Conservation (phyloP, 2,888 invertebrate species). For the Opisthograptis luteolata region DNA sequence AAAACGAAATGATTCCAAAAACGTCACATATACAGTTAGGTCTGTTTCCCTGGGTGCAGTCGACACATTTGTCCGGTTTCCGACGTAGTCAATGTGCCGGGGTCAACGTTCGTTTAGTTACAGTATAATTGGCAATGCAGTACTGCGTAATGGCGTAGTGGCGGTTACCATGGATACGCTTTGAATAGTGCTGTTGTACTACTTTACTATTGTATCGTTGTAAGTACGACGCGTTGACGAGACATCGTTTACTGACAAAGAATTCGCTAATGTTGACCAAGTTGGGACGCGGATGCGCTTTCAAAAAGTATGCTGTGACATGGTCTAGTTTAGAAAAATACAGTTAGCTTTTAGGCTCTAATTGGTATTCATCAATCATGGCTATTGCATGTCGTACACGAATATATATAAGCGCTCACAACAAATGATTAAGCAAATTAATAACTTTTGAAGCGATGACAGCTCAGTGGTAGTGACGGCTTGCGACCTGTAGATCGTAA, state of each 20-base stretch:
- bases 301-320: not conserved
- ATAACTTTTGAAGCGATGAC: no score
- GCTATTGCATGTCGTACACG: no score
- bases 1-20: no score
- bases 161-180: constrained; percentile 12
- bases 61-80: not conserved
- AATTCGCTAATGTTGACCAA: constrained; percentile 2
- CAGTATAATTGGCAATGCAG: constrained; percentile 22
- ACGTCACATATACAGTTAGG: not conserved
- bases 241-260: not conserved
- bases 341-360: constrained; percentile 4
- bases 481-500: no score
- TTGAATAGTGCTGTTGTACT: not conserved
- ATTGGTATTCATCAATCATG: constrained; percentile 8
- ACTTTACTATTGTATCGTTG: not conserved
- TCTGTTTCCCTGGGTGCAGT: not conserved
- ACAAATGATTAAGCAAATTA: no score
- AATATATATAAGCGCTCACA: no score
- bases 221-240: not conserved
- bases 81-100: not conserved
- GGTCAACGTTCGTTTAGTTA: constrained; percentile 10
- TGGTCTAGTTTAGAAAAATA: constrained; percentile 3
- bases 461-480: no score
- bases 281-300: not conserved
- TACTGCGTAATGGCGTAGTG: constrained; percentile 12